Base-by-base conservation (phyloP, 2,888 invertebrate species). In the Scaptomyza caliginosa region DNA sequence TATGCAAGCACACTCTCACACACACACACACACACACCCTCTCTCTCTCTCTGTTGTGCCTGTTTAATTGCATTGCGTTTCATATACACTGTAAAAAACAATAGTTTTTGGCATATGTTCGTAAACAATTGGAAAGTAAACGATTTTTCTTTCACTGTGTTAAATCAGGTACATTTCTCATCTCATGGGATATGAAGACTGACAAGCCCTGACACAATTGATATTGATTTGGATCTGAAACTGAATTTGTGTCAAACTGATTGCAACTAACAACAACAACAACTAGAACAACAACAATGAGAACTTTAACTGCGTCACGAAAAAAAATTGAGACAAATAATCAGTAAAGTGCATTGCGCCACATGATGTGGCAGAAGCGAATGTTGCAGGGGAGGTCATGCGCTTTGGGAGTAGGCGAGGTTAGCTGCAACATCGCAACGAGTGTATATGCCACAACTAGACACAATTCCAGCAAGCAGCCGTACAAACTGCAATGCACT, bases 241-340 rank as follows among this genome's bases (percentile, higher is more conserved):
- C 60, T 62, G 57, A 79, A 83, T 72, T 77, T 86, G 84, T 83
- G 83, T 83, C 83, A 86, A 83, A 69, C 86, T 83, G 78, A 83
- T 83, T 74, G 81, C 68, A 65, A 59, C 57, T 45, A 63, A 58
- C 59, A 46, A 32, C 43, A 51, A 34, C 50, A 26, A 40, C 24
- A 52, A 28, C n/a, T 16, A 52, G 16, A 42, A 43, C 48, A 30
- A 36, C n/a, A 5, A n/a, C 30, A 21, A n/a, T n/a, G n/a, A n/a
- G n/a, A n/a, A 13, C 24, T 50, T 13, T 17, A 39, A n/a, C 30
- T 48, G 46, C 50, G 59, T 67, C 46, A 67, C 59, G 63, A 13
- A 28, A 5, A 30, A 51, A 64, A 73, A 68, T 56, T 52, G 58
- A 68, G 55, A 56, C 39, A 77, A 69, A 85, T 85, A 85, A 83